Evolutionary conservation across 2,113 vertebrate species (phyloP).

Genomic region (Macrotus californicus): DNA sequence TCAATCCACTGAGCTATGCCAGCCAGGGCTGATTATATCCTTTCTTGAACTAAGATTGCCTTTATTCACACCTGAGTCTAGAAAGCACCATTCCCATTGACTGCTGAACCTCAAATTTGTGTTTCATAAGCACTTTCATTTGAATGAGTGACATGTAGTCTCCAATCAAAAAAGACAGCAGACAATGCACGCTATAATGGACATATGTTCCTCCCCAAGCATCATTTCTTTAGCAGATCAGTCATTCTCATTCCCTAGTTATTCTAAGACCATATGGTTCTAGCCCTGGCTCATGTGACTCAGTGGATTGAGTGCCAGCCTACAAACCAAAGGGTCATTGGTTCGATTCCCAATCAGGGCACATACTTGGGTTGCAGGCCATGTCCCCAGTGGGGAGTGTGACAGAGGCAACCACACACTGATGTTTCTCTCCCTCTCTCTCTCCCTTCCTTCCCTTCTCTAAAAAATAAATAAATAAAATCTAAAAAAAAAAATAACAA

Average conservation of each 20-base stretch:
- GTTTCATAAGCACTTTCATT: conserved; percentile 30
- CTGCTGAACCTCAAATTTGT: background rate
- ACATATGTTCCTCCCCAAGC: background rate
- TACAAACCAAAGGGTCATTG: too few relatives aligned
- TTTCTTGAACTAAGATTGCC: background rate
- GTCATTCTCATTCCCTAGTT: background rate
- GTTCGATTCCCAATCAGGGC: too few relatives aligned
- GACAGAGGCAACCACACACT: too few relatives aligned
- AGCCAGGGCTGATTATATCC: background rate
- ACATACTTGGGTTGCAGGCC: too few relatives aligned
- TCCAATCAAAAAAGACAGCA: background rate
- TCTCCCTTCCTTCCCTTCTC: too few relatives aligned
- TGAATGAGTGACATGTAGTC: background rate
- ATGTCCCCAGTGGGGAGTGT: too few relatives aligned
- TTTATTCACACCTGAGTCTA: conserved; percentile 16
- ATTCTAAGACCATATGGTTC: background rate
- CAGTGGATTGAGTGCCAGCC: too few relatives aligned
- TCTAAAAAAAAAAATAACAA: too few relatives aligned
- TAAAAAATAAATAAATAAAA: too few relatives aligned
- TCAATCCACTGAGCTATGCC: too few relatives aligned
- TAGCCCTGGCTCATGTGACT: background rate
- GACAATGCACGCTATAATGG: background rate
- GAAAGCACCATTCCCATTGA: background rate
- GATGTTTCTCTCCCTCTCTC: too few relatives aligned
- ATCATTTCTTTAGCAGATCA: background rate